Percentiles rank a stretch among this genome's conserved stretches.
Evolutionary conservation across 2,797 vertebrate species (phyloP).

Genomic region (Hybognathus amarus): DNA sequence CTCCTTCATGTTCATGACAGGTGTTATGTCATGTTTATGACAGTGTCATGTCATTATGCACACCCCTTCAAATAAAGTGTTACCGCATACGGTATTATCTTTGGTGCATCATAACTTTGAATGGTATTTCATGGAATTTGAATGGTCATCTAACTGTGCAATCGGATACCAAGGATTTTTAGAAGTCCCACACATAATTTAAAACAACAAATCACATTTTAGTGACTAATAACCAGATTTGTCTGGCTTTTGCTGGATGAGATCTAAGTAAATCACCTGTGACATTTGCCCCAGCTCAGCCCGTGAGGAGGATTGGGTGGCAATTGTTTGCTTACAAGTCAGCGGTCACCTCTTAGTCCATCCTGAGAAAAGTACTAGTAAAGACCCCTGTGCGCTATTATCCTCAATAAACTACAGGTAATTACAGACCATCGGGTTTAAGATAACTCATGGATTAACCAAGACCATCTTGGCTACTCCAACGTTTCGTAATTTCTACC

Average conservation of each 20-base stretch:
- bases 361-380: constrained; percentile 9
- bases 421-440: background rate
- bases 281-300: background rate
- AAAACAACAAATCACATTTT: background rate
- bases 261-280: constrained; percentile 7
- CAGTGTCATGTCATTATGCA: too few relatives aligned
- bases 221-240: background rate
- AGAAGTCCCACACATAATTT: background rate
- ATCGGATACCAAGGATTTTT: background rate
- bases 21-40: too few relatives aligned
- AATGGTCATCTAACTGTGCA: background rate
- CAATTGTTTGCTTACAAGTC: background rate
- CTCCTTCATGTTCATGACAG: too few relatives aligned
- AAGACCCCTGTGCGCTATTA: constrained; percentile 4
- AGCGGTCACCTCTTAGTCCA: background rate
- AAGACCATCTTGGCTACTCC: background rate
- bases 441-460: background rate
- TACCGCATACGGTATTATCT: background rate
- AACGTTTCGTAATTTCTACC: background rate
- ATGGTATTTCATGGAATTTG: background rate
- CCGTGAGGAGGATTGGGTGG: background rate
- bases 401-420: constrained; percentile 12
- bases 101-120: background rate
- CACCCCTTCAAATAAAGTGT: too few relatives aligned
- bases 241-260: background rate